Conservation (phyloP, 2,797 vertebrate genomes). For the Eremophila alpestris region DNA sequence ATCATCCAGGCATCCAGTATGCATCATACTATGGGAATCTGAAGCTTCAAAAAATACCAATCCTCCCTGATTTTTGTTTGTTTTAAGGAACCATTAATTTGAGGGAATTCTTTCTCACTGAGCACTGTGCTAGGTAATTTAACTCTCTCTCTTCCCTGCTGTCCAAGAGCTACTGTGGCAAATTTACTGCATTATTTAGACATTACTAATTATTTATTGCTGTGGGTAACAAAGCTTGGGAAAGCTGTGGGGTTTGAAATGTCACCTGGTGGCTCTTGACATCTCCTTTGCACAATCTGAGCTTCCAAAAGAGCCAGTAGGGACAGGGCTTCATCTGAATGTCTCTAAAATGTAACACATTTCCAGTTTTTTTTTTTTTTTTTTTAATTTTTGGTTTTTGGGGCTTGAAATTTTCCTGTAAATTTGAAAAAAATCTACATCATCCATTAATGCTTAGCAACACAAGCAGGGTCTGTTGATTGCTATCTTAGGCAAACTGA, state of each 20-base stretch:
- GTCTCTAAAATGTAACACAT: neutral
- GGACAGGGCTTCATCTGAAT: neutral
- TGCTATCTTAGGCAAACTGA: neutral
- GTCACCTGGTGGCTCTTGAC: neutral
- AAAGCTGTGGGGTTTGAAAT: neutral
- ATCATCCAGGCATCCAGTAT: neutral
- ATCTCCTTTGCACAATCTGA: neutral
- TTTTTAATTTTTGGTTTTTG: neutral
- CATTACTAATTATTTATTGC: neutral
- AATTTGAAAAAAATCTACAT: neutral
- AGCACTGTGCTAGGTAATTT: neutral
- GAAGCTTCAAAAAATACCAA: neutral
- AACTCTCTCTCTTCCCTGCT: neutral
- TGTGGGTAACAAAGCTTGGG: neutral
- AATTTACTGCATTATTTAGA: neutral
- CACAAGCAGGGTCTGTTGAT: neutral
- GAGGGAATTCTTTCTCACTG: neutral
- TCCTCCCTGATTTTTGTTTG: neutral
- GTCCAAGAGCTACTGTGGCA: neutral
- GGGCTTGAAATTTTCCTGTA: neutral
- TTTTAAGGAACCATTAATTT: neutral
- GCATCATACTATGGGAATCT: neutral
- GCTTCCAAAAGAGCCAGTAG: neutral
- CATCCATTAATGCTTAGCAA: neutral
- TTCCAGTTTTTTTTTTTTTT: too few species aligned